phyloP scores from a whole-genome alignment of 2,888 invertebrate genomes.

The Ectemnius continuus region DNA sequence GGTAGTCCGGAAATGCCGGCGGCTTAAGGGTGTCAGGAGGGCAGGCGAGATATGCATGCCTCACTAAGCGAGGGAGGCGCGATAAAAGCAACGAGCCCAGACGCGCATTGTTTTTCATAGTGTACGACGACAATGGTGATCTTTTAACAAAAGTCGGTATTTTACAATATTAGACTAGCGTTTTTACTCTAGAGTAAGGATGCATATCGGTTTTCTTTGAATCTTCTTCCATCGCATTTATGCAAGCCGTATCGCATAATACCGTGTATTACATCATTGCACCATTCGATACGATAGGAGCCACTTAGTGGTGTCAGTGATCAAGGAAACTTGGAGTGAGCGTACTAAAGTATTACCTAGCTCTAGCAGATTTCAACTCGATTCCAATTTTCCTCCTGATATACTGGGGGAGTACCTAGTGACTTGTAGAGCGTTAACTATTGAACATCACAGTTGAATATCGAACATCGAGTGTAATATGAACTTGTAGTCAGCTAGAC shows the following conservation, averaged over 20 bases:
- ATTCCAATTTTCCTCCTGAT: conserved; percentile 47
- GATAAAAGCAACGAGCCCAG: conserved; percentile 6
- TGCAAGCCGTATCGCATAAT: conserved; percentile 14
- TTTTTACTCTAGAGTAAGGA: conserved; percentile 44
- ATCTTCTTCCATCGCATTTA: conserved; percentile 47
- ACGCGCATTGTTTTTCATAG: conserved; percentile 26
- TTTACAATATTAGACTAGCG: conserved; percentile 37
- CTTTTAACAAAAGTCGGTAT: conserved; percentile 18
- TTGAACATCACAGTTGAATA: conserved; percentile 42
- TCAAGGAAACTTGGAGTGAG: conserved; percentile 43
- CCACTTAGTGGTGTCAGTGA: conserved; percentile 41
- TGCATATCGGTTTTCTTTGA: conserved; percentile 29
- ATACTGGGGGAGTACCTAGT: conserved; percentile 35
- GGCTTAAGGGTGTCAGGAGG: background rate
- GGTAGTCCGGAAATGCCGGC: background rate
- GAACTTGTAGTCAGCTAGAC: conserved; percentile 65
- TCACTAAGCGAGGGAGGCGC: background rate
- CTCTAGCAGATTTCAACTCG: conserved; percentile 38
- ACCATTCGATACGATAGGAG: conserved; percentile 30
- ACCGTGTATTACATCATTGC: conserved; percentile 21
- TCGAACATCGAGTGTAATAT: conserved; percentile 57
- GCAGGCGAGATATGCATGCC: background rate
- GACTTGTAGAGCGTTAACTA: conserved; percentile 21
- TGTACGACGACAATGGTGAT: conserved; percentile 6
- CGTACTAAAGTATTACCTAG: conserved; percentile 34